phyloP scores from a whole-genome alignment of 2,888 invertebrate species.

The Keiferia lycopersicella region DNA sequence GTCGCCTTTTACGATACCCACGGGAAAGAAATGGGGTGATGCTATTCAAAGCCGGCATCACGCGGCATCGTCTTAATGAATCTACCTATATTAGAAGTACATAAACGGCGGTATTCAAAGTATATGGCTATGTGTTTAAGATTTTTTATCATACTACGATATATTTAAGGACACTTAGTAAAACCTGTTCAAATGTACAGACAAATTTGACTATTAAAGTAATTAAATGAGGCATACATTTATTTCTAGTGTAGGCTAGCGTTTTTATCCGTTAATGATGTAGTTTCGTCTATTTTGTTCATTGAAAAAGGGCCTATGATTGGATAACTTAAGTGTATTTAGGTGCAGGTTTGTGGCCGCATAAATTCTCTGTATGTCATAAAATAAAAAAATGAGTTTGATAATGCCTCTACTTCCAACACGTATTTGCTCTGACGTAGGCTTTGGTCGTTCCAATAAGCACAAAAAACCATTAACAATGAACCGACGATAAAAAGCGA shows the following conservation, averaged over 20 bases:
- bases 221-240: neutral
- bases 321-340: neutral
- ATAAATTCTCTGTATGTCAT: neutral
- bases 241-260: neutral
- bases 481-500: constrained; percentile 12
- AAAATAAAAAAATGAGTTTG: neutral
- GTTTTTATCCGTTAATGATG: neutral
- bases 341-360: neutral
- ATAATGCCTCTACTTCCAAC: neutral
- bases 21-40: too few species aligned
- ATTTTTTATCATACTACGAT: neutral
- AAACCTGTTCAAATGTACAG: neutral
- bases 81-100: too few species aligned
- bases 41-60: too few species aligned
- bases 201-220: constrained; percentile 1
- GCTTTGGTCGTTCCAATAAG: neutral
- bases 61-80: too few species aligned
- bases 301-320: neutral
- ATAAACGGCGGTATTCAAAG: too few species aligned
- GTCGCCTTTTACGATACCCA: too few species aligned
- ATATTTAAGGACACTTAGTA: neutral
- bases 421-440: neutral
- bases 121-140: neutral
- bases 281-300: neutral
- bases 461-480: neutral